Base-by-base conservation (phyloP, 2,797 vertebrate genomes). In the Anguilla marmorata region DNA sequence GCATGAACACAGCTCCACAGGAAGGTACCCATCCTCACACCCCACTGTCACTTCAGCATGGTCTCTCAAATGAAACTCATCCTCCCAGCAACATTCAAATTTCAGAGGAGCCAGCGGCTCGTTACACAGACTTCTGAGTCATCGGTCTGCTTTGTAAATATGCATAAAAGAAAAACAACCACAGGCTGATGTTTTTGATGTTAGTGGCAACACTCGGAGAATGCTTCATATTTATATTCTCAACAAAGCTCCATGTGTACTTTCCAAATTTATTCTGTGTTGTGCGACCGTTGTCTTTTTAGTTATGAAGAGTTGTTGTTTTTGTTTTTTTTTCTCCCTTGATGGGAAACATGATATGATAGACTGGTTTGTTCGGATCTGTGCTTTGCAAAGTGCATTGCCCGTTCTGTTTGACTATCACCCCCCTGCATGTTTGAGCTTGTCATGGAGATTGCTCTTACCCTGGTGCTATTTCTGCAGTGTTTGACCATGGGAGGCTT, bases 61-160 rank as follows among this genome's bases (percentile, higher is more conserved):
- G 89, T 89, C 87, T 87, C 63, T 92, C 89, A 91, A 92, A 60
- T 48, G 79, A 54, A 45, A n/a, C 89, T 76, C 69, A 48, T 89
- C 50, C 85, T 82, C 66, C 56, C 74, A 86, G 79, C 69, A 85
- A 76, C 83, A 66, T 41, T 85, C 56, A 33, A 66, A 88, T 86
- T 84, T n/a, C 82, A 72, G 48, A 11, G 16, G 14, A 48, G 58
- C 54, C 12, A 54, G 54, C 87, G 45, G 52, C 83, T 88, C 91
- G 92, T 93, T 95, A 93, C 94, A 94, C 95, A 95, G 94, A 45
- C 93, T 94, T 93, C 93, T 92, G 56, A 90, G 92, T 93, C 93
- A 92, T 91, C 92, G 90, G 91, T 90, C 89, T 60, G 37, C 91
- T 91, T 90, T 88, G 89, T 87, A 74, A 89, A 85, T 85, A 74